These are phyloP conservation scores for Schizothorax lantsangensis DNA, from an alignment of 2,797 vertebrate species.

Conservation along the genomic window DNA sequence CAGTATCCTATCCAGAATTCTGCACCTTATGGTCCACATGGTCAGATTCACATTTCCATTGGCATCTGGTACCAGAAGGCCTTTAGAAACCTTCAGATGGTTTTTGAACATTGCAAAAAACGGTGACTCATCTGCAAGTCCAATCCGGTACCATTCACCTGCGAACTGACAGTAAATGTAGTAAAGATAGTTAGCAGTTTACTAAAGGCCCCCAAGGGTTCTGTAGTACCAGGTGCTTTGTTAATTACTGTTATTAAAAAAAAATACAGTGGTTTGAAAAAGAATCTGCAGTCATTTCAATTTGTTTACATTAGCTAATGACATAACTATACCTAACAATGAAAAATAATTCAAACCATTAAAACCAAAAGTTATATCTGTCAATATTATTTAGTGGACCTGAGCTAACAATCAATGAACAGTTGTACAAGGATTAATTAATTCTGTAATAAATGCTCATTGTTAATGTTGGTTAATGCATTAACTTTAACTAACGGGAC, in stretches of 20 bases:
- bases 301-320: not conserved
- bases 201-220: not conserved
- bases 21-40: slow-evolving; percentile 55
- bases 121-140: slow-evolving; percentile 53
- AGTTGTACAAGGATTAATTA: too few relatives aligned
- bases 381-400: not conserved
- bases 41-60: slow-evolving; percentile 60
- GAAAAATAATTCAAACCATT: not conserved
- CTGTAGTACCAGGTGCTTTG: too few relatives aligned
- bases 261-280: not conserved
- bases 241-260: not conserved
- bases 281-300: not conserved
- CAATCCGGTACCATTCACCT: slow-evolving; percentile 65
- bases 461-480: too few relatives aligned
- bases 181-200: not conserved
- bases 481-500: too few relatives aligned
- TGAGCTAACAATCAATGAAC: too few relatives aligned
- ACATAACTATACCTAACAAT: not conserved
- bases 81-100: slow-evolving; percentile 44
- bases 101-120: slow-evolving; percentile 39
- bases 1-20: not conserved
- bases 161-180: slow-evolving; percentile 53
- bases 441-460: too few relatives aligned
- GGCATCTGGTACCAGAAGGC: slow-evolving; percentile 46
- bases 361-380: not conserved